Evolutionary conservation across 2,888 invertebrate genomes (phyloP), one percentile per base, ranked within the genome.

Genomic region (Gasteruption jaculator): DNA sequence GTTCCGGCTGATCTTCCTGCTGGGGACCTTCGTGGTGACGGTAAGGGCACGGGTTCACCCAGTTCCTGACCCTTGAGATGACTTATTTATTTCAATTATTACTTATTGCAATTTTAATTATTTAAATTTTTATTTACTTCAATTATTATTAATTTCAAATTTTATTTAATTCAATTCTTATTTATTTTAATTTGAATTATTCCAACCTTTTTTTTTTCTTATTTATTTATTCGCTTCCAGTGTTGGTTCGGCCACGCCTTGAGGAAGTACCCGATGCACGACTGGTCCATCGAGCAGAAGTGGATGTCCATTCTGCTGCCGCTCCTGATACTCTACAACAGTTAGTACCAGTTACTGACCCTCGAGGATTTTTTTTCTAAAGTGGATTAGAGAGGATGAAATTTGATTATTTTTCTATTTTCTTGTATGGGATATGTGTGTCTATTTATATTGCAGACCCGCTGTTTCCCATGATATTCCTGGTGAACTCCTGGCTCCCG

Each of bases 211-310:
- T n/a, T n/a, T n/a, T n/a, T n/a, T 11, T n/a, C 15, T 4, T 20
- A 22, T 32, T 20, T 36, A n/a, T n/a, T n/a, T n/a, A n/a, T n/a
- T 65, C 54, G 35, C 43, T 77, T 78, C 49, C 74, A 96, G 96
- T 91, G 91, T 66, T 91, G 92, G 87, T 95, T 92, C 71, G 88
- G 89, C 24, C 89, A 92, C 71, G 82, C 86, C 0, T 74, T 97
- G 52, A 77, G 91, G 54, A 89, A 86, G 65, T 96, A 91, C 72
- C 82, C 88, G 0, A 76, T 91, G 29, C 81, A 85, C 56, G 93
- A 95, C 71, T 97, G 95, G 96, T 92, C 95, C 1, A 91, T 95
- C 59, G 97, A 97, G 71, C 96, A 97, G 68, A 92, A 90, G 71
- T 97, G 96, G 96, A 82, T 95, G 71, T 87, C 91, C 1, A 73